Evolutionary conservation across 2,113 vertebrate species (phyloP).

Genomic region (Oenanthe melanoleuca): DNA sequence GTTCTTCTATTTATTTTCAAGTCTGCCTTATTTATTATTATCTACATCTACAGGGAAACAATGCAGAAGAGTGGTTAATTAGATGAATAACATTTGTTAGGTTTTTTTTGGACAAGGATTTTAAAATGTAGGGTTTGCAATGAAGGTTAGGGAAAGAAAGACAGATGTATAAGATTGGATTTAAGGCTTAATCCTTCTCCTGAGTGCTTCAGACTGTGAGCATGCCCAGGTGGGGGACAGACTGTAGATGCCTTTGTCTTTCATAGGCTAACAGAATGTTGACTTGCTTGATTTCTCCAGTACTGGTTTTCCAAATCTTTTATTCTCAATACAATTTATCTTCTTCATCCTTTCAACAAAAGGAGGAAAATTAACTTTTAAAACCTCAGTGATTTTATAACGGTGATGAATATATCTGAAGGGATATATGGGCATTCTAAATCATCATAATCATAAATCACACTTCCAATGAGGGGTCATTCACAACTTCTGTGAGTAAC

Average conservation of each 20-base stretch:
- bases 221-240: background rate
- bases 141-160: background rate
- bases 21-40: background rate
- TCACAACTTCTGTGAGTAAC: background rate
- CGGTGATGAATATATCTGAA: background rate
- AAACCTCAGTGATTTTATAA: background rate
- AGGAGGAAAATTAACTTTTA: background rate
- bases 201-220: background rate
- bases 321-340: background rate
- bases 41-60: background rate
- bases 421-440: background rate
- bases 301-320: background rate
- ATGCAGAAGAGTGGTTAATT: background rate
- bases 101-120: background rate
- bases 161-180: background rate
- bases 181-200: background rate
- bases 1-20: background rate
- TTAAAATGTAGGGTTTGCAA: accelerated
- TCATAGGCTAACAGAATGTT: background rate
- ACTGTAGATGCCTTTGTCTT: background rate
- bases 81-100: background rate
- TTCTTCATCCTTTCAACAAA: background rate
- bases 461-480: background rate
- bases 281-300: background rate
- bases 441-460: background rate